These are phyloP conservation scores for Pteronotus mesoamericanus DNA, from an alignment of 2,797 vertebrate species.

Conservation along the genomic window DNA sequence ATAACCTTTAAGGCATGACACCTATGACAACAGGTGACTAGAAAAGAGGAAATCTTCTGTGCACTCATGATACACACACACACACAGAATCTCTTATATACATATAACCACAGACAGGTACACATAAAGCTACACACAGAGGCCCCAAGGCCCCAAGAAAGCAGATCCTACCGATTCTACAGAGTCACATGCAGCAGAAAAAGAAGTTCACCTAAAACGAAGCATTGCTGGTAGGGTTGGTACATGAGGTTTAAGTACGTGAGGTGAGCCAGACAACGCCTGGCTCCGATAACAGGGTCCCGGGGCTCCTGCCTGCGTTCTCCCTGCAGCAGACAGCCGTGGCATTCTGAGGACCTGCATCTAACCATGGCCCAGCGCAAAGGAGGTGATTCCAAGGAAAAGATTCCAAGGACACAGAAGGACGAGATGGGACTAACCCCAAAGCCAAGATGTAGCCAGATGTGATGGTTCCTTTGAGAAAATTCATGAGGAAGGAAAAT, in stretches of 20 bases:
- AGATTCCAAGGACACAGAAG: not conserved
- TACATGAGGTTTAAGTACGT: not conserved
- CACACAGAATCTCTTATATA: not conserved
- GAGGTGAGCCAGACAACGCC: not conserved
- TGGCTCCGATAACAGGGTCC: not conserved
- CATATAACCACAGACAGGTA: not conserved
- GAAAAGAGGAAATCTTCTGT: not conserved
- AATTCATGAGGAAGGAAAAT: not conserved
- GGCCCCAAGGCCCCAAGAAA: not conserved
- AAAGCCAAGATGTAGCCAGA: not conserved
- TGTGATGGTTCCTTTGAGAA: not conserved
- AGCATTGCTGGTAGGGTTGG: not conserved
- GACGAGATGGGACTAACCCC: not conserved
- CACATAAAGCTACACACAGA: not conserved
- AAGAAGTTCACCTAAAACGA: not conserved
- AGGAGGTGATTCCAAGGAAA: not conserved
- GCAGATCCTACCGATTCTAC: not conserved
- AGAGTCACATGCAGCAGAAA: not conserved
- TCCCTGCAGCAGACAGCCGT: not conserved
- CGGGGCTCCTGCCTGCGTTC: not conserved
- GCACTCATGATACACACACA: rapidly evolving
- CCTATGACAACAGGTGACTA: not conserved
- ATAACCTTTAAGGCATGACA: not conserved
- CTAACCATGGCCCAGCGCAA: not conserved
- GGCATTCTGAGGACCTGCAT: not conserved